These are phyloP conservation scores for Apteryx mantelli DNA, from an alignment of 2,113 vertebrate species.

Conservation along the genomic window DNA sequence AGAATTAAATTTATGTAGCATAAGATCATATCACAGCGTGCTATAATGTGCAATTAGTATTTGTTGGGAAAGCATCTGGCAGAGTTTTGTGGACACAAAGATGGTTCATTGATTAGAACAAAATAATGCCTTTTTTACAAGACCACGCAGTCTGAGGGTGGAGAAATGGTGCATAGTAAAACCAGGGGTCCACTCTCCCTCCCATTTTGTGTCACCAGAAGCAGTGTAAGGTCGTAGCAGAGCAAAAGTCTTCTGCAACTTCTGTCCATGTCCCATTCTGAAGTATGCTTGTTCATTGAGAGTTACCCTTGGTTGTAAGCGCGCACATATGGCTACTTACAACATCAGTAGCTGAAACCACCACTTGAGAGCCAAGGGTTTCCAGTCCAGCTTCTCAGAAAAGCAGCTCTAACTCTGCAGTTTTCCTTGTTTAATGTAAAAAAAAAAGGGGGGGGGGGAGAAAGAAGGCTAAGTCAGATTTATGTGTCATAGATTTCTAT, in stretches of 20 bases:
- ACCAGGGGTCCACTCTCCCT: not conserved
- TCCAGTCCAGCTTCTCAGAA: not conserved
- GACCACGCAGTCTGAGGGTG: not conserved
- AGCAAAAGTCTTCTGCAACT: not conserved
- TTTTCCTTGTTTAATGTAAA: not conserved
- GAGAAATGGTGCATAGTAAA: not conserved
- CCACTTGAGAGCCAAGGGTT: not conserved
- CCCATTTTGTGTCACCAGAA: not conserved
- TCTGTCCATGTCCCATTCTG: not conserved
- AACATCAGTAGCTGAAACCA: not conserved
- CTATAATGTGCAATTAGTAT: not conserved
- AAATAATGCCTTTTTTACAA: not conserved
- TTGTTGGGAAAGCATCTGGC: not conserved
- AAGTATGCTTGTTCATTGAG: not conserved
- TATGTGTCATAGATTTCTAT: slow-evolving; percentile 57
- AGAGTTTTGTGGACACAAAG: slow-evolving; percentile 24
- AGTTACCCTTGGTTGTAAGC: not conserved
- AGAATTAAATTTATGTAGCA: not conserved
- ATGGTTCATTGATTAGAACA: slow-evolving; percentile 2
- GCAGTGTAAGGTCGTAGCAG: not conserved
- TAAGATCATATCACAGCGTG: not conserved
- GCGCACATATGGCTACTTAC: not conserved
- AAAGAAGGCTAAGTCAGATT: slow-evolving; percentile 1
- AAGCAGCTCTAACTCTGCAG: not conserved
- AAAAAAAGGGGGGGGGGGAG: not conserved